Evolutionary conservation across 2,888 invertebrate species (phyloP).

Genomic region (Fabriciana adippe): DNA sequence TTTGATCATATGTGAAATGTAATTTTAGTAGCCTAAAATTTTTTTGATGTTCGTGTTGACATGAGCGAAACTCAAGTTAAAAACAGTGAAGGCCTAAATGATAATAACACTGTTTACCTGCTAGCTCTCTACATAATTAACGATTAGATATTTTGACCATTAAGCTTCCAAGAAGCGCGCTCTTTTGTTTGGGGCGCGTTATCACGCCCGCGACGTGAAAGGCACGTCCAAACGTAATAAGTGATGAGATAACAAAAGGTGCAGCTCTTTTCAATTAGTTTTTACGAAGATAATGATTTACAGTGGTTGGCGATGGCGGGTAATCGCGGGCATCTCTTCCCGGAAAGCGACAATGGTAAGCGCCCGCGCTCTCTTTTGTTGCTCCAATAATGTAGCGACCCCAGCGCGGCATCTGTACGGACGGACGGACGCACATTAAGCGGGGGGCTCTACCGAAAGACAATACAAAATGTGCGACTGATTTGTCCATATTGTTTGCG

Average conservation of each 20-base stretch:
- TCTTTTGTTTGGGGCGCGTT: slow-evolving; percentile 31
- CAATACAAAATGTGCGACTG: slow-evolving; percentile 23
- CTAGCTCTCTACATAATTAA: slow-evolving; percentile 23
- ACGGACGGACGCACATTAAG: background rate
- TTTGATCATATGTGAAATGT: background rate
- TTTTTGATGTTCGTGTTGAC: too few relatives aligned
- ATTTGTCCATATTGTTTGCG: slow-evolving; percentile 14
- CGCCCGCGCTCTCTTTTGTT: slow-evolving; percentile 53
- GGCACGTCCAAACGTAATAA: slow-evolving; percentile 44
- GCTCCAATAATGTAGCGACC: slow-evolving; percentile 41
- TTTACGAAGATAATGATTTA: slow-evolving; percentile 74
- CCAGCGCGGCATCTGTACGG: slow-evolving; percentile 26
- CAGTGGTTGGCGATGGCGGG: slow-evolving; percentile 52
- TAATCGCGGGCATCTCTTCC: slow-evolving; percentile 60
- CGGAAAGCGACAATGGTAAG: slow-evolving; percentile 70
- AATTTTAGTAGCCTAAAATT: too few relatives aligned
- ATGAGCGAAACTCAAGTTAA: too few relatives aligned
- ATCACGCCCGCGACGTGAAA: slow-evolving; percentile 38
- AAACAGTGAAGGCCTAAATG: too few relatives aligned
- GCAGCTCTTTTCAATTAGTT: slow-evolving; percentile 72
- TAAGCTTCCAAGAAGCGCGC: slow-evolving; percentile 20
- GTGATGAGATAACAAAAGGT: slow-evolving; percentile 60
- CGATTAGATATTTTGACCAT: slow-evolving; percentile 26
- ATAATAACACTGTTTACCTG: slow-evolving; percentile 1
- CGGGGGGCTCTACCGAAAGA: slow-evolving; percentile 14